Evolutionary conservation across 1,140 invertebrate genomes (phyloP).

Genomic region (Heliothis virescens): DNA sequence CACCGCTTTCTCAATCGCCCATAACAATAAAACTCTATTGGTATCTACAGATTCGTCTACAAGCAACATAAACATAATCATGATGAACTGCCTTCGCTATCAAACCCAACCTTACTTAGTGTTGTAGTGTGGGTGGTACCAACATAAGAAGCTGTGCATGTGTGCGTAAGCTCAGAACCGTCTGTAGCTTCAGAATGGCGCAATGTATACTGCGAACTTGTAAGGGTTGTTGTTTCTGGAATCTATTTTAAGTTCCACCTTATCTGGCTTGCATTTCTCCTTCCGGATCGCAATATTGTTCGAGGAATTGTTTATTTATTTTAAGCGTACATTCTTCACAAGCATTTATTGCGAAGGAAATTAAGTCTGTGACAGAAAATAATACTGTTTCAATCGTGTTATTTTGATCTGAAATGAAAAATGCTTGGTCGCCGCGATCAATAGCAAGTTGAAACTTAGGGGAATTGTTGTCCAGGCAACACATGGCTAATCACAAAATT

Average conservation of each 20-base stretch:
- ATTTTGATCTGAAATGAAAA: background rate
- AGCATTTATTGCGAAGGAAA: too few species aligned
- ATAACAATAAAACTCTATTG: conserved; percentile 12
- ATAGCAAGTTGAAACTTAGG: background rate
- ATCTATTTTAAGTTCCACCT: background rate
- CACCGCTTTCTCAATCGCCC: conserved; percentile 10
- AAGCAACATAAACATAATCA: conserved; percentile 25
- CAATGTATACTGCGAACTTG: conserved; percentile 1
- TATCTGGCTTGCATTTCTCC: background rate
- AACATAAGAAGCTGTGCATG: background rate
- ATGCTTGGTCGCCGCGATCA: background rate
- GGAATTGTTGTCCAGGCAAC: background rate
- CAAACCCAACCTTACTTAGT: conserved; percentile 17
- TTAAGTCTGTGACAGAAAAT: too few species aligned
- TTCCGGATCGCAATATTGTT: too few species aligned
- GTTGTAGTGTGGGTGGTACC: too few species aligned
- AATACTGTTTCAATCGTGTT: too few species aligned
- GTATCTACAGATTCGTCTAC: conserved; percentile 9
- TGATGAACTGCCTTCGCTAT: conserved; percentile 31
- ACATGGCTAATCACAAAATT: conserved; percentile 10
- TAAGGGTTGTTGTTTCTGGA: conserved; percentile 10
- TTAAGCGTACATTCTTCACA: background rate
- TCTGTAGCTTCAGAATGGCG: conserved; percentile 30
- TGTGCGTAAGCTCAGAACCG: conserved; percentile 11
- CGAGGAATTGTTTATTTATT: background rate